phyloP scores from a whole-genome alignment of 2,113 vertebrate species.

The Onychostruthus taczanowskii region DNA sequence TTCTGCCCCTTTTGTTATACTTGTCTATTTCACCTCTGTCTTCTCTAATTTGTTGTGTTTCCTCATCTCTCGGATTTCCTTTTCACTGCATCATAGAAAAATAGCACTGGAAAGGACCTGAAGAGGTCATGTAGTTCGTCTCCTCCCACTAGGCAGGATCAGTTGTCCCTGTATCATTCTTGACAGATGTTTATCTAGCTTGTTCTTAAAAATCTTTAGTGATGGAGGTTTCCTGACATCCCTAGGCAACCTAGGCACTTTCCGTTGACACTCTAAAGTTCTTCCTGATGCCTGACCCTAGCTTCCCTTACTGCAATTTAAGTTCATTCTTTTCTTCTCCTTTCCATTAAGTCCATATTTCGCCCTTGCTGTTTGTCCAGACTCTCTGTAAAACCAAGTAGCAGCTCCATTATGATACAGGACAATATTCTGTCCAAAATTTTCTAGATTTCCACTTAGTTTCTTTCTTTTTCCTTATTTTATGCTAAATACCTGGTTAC shows the following conservation, averaged over 20 bases:
- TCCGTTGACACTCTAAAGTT: neutral
- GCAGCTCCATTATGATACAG: neutral
- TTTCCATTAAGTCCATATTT: neutral
- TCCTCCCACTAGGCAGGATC: slow-evolving; percentile 5
- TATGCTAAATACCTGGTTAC: neutral
- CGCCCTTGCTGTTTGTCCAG: neutral
- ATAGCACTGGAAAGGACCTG: neutral
- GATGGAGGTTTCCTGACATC: neutral
- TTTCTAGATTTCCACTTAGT: neutral
- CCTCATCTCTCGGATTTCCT: neutral
- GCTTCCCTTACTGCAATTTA: neutral
- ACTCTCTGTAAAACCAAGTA: neutral
- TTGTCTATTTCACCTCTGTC: slow-evolving; percentile 22
- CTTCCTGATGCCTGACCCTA: neutral
- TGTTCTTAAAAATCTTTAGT: slow-evolving; percentile 19
- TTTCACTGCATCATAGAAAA: slow-evolving; percentile 17
- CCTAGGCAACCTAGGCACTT: neutral
- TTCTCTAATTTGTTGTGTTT: slow-evolving; percentile 32
- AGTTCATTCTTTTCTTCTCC: neutral
- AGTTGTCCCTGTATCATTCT: slow-evolving; percentile 8
- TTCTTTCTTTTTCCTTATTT: neutral
- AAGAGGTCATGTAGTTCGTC: neutral
- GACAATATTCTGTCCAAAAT: neutral
- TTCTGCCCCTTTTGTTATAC: slow-evolving; percentile 11
- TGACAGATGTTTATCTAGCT: slow-evolving; percentile 39